phyloP scores from a whole-genome alignment of 2,888 invertebrate species.

The Bembecia ichneumoniformis region DNA sequence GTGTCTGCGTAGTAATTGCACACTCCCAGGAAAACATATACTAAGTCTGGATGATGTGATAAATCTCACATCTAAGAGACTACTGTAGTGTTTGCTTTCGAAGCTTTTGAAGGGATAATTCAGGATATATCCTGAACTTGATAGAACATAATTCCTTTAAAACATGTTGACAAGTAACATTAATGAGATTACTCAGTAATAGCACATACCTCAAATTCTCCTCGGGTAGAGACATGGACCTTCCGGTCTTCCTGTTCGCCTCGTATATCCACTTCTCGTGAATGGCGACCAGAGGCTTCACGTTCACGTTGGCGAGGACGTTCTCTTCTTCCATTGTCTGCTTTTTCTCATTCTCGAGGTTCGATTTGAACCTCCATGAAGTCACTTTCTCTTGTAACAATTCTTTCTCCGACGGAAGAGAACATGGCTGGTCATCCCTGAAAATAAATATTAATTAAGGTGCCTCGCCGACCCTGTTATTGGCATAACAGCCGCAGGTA shows the following conservation, averaged over 20 bases:
- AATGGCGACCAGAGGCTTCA: conserved; percentile 61
- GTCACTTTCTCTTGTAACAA: conserved; percentile 13
- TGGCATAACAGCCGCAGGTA: no score
- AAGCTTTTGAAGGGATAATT: no score
- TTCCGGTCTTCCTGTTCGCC: conserved; percentile 47
- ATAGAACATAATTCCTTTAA: no score
- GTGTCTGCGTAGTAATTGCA: no score
- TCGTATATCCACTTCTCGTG: conserved; percentile 66
- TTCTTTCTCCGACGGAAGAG: conserved; percentile 23
- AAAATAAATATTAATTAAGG: conserved; percentile 2
- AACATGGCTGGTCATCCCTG: conserved; percentile 30
- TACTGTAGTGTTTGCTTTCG: no score
- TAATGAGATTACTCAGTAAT: no score
- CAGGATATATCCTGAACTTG: no score
- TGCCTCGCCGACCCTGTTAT: no score
- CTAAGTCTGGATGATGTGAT: no score
- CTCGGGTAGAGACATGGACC: conserved; percentile 57
- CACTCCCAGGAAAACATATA: no score
- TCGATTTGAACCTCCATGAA: conserved; percentile 32
- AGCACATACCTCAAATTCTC: conserved; percentile 13
- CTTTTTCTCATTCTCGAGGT: conserved; percentile 10
- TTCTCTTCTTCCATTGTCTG: conserved; percentile 40
- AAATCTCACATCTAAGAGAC: no score
- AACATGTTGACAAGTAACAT: no score
- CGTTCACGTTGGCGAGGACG: conserved; percentile 42